Evolutionary conservation across 2,113 vertebrate genomes (phyloP).

Genomic region (Myocastor coypus): DNA sequence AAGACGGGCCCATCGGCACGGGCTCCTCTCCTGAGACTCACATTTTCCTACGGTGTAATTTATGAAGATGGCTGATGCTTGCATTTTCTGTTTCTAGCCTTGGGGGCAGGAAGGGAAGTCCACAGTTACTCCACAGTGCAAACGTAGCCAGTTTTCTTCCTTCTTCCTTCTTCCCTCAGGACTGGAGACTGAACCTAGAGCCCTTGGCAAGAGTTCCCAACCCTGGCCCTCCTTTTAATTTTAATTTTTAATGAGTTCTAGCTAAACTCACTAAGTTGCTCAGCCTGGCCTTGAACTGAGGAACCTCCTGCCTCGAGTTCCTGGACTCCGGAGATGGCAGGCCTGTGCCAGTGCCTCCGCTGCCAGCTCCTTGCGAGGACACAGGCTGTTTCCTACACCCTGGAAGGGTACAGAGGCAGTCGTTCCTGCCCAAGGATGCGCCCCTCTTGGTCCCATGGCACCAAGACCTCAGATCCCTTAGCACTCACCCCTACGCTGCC

Average conservation of each 20-base stretch:
- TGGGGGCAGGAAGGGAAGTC: background rate
- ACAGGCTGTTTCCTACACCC: background rate
- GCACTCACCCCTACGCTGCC: too few relatives aligned
- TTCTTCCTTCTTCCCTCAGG: background rate
- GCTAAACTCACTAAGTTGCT: background rate
- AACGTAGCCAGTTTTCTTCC: background rate
- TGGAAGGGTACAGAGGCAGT: background rate
- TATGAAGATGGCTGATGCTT: background rate
- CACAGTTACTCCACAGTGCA: fast-evolving
- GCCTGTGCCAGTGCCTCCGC: background rate
- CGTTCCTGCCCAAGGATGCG: fast-evolving
- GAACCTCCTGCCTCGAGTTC: background rate
- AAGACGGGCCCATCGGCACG: too few relatives aligned
- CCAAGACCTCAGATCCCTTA: too few relatives aligned
- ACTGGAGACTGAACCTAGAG: background rate
- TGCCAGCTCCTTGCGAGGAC: background rate
- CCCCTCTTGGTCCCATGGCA: background rate
- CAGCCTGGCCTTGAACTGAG: background rate
- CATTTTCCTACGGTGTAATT: background rate
- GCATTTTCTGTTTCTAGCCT: background rate
- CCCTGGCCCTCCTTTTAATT: background rate
- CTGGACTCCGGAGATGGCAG: background rate
- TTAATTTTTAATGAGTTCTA: background rate
- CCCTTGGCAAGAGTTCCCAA: background rate
- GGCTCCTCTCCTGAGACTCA: background rate